These are phyloP conservation scores for Lepisosteus oculatus DNA, from an alignment of 2,113 vertebrate species.

Conservation along the genomic window DNA sequence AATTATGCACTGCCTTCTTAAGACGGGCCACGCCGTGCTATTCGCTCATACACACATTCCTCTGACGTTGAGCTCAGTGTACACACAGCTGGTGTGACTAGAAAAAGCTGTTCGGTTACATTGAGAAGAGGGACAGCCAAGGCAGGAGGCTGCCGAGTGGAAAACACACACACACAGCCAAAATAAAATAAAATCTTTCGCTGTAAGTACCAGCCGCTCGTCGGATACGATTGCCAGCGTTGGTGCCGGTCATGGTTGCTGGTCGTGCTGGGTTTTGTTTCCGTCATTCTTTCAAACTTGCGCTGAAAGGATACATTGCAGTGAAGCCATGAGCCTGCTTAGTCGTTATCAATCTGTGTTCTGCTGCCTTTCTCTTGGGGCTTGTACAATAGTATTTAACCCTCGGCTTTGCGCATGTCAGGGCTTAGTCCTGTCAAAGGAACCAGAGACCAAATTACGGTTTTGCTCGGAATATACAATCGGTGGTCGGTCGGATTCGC, in stretches of 20 bases:
- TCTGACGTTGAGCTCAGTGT: slow-evolving; percentile 61
- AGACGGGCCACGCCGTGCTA: slow-evolving; percentile 54
- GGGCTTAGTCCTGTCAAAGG: slow-evolving; percentile 5
- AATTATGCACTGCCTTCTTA: slow-evolving; percentile 54
- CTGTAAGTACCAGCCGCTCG: slow-evolving; percentile 48
- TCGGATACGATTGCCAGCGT: background rate
- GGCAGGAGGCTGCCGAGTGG: slow-evolving; percentile 39
- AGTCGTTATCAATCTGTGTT: background rate
- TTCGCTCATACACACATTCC: slow-evolving; percentile 63
- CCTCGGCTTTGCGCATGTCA: slow-evolving; percentile 3
- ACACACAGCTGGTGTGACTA: slow-evolving; percentile 47
- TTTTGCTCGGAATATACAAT: background rate
- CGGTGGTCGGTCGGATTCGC: background rate
- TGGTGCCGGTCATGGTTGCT: slow-evolving; percentile 19
- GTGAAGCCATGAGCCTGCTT: background rate
- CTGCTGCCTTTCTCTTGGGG: background rate
- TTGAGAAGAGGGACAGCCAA: slow-evolving; percentile 50
- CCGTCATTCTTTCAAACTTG: slow-evolving; percentile 46
- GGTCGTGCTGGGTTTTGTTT: slow-evolving; percentile 13
- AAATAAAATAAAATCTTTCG: slow-evolving; percentile 34
- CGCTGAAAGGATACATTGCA: slow-evolving; percentile 11
- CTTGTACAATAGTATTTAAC: background rate
- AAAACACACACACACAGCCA: background rate
- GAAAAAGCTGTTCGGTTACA: slow-evolving; percentile 36
- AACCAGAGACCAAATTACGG: slow-evolving; percentile 11